phyloP scores from a whole-genome alignment of 1,140 invertebrate species.

The Acyrthosiphon pisum region DNA sequence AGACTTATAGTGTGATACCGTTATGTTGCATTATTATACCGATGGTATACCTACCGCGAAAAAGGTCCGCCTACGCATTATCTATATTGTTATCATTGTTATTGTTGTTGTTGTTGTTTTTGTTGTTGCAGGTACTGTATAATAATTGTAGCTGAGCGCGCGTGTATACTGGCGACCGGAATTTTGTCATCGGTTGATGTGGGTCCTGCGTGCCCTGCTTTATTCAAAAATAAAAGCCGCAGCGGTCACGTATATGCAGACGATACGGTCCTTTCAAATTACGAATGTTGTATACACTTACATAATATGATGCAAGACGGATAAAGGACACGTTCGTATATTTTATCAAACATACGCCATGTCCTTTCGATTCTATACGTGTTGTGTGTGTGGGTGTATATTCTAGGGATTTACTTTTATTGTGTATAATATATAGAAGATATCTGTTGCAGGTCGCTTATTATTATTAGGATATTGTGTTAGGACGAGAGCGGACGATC shows the following conservation, averaged over 20 bases:
- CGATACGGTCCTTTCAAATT: slow-evolving; percentile 21
- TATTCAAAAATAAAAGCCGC: background rate
- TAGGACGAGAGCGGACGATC: background rate
- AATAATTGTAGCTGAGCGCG: background rate
- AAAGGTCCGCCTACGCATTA: background rate
- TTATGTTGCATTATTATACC: background rate
- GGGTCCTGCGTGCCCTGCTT: background rate
- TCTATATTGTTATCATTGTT: too few relatives aligned
- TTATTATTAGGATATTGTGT: background rate
- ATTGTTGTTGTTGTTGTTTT: background rate
- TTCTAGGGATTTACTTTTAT: background rate
- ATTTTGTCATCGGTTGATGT: slow-evolving; percentile 33
- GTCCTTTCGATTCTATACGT: background rate
- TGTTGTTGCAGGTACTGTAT: background rate
- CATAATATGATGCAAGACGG: background rate
- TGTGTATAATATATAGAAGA: background rate
- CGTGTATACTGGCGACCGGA: background rate
- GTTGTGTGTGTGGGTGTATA: background rate
- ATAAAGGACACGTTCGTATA: slow-evolving; percentile 18
- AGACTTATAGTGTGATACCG: background rate
- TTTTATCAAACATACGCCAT: background rate
- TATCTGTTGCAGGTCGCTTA: background rate
- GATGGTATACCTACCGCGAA: background rate
- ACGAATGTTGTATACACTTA: background rate
- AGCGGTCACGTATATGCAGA: background rate